These are phyloP conservation scores for Elmis aenea DNA, from an alignment of 2,888 invertebrate genomes.

Conservation along the genomic window DNA sequence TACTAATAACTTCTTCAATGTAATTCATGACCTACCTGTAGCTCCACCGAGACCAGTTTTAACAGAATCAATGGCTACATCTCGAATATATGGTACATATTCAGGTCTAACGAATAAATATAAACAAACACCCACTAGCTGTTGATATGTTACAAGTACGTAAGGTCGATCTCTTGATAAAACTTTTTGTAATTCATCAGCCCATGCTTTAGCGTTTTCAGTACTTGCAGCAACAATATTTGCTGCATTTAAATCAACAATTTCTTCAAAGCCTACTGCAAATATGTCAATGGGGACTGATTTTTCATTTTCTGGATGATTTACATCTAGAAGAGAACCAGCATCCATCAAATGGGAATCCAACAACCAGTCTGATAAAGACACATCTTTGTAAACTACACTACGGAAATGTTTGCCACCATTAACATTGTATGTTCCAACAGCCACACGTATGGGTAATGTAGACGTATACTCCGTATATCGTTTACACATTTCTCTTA, in stretches of 20 bases:
- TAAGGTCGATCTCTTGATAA: slow-evolving; percentile 79
- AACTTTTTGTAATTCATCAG: slow-evolving; percentile 88
- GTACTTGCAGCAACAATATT: slow-evolving; percentile 96
- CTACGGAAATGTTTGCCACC: slow-evolving; percentile 98
- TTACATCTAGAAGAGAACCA: slow-evolving; percentile 46
- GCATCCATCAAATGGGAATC: slow-evolving; percentile 67
- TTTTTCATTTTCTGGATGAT: slow-evolving; percentile 44
- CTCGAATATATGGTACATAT: slow-evolving; percentile 81
- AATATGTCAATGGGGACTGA: slow-evolving; percentile 80
- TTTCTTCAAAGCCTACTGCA: slow-evolving; percentile 98
- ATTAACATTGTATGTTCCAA: slow-evolving; percentile 99
- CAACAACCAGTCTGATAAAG: slow-evolving; percentile 83
- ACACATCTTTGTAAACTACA: slow-evolving; percentile 86
- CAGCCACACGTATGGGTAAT: slow-evolving; percentile 69
- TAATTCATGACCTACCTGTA: slow-evolving; percentile 53
- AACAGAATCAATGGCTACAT: slow-evolving; percentile 91
- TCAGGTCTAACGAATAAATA: slow-evolving; percentile 91
- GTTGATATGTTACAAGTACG: slow-evolving; percentile 86
- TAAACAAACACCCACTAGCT: slow-evolving; percentile 95
- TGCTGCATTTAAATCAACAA: slow-evolving; percentile 96
- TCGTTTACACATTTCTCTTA: slow-evolving; percentile 80
- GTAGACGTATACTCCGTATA: slow-evolving; percentile 72
- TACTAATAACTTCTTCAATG: slow-evolving; percentile 15
- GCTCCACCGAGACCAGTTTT: slow-evolving; percentile 98
- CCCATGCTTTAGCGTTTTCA: slow-evolving; percentile 93